phyloP scores from a whole-genome alignment of 1,140 invertebrate genomes.

The Bombus impatiens region DNA sequence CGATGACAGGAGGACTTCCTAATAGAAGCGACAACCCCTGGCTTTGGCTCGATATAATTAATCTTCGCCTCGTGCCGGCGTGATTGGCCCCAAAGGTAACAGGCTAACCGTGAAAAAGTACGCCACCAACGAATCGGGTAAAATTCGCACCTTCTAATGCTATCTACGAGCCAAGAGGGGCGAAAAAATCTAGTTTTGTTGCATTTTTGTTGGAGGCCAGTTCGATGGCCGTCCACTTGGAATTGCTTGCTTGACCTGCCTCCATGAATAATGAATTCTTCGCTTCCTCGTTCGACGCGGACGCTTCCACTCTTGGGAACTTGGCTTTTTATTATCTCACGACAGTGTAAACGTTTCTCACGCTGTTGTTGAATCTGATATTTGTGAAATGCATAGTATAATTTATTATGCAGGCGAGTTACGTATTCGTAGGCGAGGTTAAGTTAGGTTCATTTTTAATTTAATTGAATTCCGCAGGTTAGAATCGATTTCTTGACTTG shows the following conservation, averaged over 20 bases:
- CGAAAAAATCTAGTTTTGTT: not conserved
- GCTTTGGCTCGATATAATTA: constrained; percentile 20
- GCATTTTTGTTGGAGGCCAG: not conserved
- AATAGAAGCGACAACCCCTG: constrained; percentile 18
- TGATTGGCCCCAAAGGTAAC: constrained; percentile 9
- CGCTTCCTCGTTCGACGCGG: not conserved
- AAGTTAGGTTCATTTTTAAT: too few species aligned
- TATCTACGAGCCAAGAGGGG: not conserved
- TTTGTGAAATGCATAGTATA: too few species aligned
- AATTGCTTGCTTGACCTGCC: not conserved
- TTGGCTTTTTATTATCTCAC: not conserved
- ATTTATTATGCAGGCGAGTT: too few species aligned
- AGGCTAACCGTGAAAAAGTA: constrained; percentile 2
- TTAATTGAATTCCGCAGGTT: too few species aligned
- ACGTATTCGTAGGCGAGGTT: too few species aligned
- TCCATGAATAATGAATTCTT: constrained; percentile 26
- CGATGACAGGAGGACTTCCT: constrained; percentile 28
- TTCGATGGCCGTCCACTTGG: not conserved
- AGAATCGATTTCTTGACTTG: too few species aligned
- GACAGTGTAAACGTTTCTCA: too few species aligned
- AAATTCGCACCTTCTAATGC: not conserved
- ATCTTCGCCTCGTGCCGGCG: not conserved
- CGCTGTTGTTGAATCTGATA: too few species aligned
- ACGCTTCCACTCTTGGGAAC: not conserved
- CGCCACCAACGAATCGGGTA: not conserved